Base-by-base conservation (phyloP, 2,888 invertebrate genomes). In the Epsilonema sp. region DNA sequence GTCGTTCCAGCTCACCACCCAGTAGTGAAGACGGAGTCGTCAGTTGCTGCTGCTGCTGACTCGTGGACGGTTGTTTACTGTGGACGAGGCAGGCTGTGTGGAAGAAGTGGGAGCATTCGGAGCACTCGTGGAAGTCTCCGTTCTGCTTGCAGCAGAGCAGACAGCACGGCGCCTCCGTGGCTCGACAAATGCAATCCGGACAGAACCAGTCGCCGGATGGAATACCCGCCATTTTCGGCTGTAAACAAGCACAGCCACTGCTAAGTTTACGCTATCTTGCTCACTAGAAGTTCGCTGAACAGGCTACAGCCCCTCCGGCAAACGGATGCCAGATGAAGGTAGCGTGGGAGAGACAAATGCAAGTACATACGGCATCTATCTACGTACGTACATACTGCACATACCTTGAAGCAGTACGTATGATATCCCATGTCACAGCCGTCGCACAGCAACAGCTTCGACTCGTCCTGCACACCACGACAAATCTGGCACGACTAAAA, bases 201-300 rank as follows among this genome's bases (percentile, higher is more conserved):
- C 90, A 92, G 68, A 85, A 92, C 92, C 92, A 94, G 68, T 94
- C 90, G 26, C 92, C 92, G 57, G 89, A 89, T 20, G 94, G 92
- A 68, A 94, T 90, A 61, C 79, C 79, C 49, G 85, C 85, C 82
- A 94, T 82, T 66, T 80, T 78, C 53, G 92, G 92, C 67, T 68
- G 59, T 40, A 62, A 56, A 37, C 24, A 26, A 23, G n/a, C n/a
- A n/a, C n/a, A n/a, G n/a, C n/a, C n/a, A n/a, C n/a, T n/a, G n/a
- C n/a, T n/a, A n/a, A n/a, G n/a, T n/a, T n/a, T n/a, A n/a, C n/a
- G n/a, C n/a, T n/a, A n/a, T n/a, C n/a, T n/a, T n/a, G n/a, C n/a
- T n/a, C n/a, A n/a, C n/a, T n/a, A n/a, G n/a, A n/a, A n/a, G n/a
- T n/a, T n/a, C n/a, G n/a, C n/a, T n/a, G n/a, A n/a, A n/a, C n/a